Evolutionary conservation across 2,113 vertebrate genomes (phyloP), one percentile per base, ranked within the genome.

Genomic region (Talpa occidentalis): DNA sequence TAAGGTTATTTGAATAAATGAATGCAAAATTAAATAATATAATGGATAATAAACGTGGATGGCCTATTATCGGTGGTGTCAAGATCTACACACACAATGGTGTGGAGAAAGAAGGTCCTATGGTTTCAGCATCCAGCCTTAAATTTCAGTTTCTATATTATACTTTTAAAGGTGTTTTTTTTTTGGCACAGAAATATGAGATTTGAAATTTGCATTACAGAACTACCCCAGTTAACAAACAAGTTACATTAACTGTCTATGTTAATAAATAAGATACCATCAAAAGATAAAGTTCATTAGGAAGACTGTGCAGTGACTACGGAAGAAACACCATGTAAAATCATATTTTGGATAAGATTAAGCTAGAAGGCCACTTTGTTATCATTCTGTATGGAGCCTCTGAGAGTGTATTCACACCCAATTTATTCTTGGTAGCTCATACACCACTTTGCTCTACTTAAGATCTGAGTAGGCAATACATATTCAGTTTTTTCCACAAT

Each of bases 101-200:
- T 14, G 12, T 1, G 28, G 72, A 73, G 42, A 72, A 79, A 84
- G 24, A 47, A 21, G 40, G 19, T 52, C 21, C 35, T 10, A 11
- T 70, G n/a, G 28, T 21, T 19, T 44, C 11, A n/a, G n/a, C 1
- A 2, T 69, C 9, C n/a, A 52, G 64, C 44, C 14, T 7, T 35
- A 59, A 0, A 14, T 0, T 67, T 70, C 5, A 67, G 8, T 52
- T 54, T 88, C 62, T 73, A 81, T 28, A 64, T 6, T 80, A 15
- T 24, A 85, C 6, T 44, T 49, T 85, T 72, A 44, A 0, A 64
- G 19, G 59, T 72, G n/a, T n/a, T n/a, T 15, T 62, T 90, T 88
- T 93, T 17, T 91, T 59, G 82, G 44, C 73, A 74, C 4, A 32
- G 76, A 67, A 87, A 91, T 83, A 70, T 62, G 54, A 88, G 24